These are phyloP conservation scores for Anguilla japonica DNA, from an alignment of 2,113 vertebrate species.

Conservation along the genomic window DNA sequence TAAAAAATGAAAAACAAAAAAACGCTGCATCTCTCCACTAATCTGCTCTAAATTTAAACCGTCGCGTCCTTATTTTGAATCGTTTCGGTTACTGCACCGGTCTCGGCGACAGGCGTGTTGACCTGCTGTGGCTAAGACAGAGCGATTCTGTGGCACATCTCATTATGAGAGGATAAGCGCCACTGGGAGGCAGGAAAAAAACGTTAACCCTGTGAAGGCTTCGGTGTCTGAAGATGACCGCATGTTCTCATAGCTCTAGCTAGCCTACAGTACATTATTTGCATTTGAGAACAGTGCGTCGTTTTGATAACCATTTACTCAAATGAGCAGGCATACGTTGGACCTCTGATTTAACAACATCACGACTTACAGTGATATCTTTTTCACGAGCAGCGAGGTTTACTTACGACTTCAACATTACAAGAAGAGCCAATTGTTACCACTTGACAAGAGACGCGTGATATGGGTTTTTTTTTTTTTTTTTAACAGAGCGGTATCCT, in stretches of 20 bases:
- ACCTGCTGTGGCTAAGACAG: conserved; percentile 61
- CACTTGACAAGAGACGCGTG: neutral
- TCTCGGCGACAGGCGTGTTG: conserved; percentile 53
- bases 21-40: conserved; percentile 18
- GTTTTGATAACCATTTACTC: neutral
- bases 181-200: conserved; percentile 34
- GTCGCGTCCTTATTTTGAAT: conserved; percentile 37
- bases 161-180: conserved; percentile 65
- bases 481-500: neutral
- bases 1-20: neutral
- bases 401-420: neutral
- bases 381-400: neutral
- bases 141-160: conserved; percentile 64
- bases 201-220: conserved; percentile 65
- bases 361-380: neutral
- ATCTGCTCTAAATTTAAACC: conserved; percentile 33
- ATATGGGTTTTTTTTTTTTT: neutral
- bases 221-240: neutral
- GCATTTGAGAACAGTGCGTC: neutral
- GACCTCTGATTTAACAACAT: neutral
- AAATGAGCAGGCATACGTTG: neutral
- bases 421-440: neutral
- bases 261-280: neutral
- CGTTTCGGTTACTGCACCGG: conserved; percentile 55
- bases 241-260: neutral